These are phyloP conservation scores for Berghia stephanieae DNA, from an alignment of 1,140 invertebrate species.

Conservation along the genomic window DNA sequence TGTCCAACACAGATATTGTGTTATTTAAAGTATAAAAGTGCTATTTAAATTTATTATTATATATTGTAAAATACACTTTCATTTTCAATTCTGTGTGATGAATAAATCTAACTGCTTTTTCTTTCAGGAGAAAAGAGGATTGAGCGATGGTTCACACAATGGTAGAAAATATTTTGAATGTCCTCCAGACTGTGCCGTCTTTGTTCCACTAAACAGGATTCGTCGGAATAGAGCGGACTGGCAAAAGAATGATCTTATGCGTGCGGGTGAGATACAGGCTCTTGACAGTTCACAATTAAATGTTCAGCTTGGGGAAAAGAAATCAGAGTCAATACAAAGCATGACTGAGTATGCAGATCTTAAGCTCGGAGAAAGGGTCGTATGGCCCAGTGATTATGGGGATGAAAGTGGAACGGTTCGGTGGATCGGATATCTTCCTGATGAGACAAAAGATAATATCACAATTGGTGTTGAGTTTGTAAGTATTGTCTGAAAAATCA, in stretches of 20 bases:
- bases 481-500: constrained; percentile 52
- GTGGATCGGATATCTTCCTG: constrained; percentile 71
- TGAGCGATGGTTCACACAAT: constrained; percentile 57
- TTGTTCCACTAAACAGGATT: constrained; percentile 58
- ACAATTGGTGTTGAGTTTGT: constrained; percentile 74
- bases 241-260: constrained; percentile 20
- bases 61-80: background rate
- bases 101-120: background rate
- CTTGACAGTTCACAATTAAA: no score
- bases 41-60: background rate
- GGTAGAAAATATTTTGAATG: constrained; percentile 55
- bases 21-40: background rate
- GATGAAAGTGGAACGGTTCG: constrained; percentile 69
- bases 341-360: no score
- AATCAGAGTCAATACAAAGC: no score
- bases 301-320: no score
- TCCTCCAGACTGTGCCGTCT: constrained; percentile 52
- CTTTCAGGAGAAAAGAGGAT: constrained; percentile 43
- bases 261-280: constrained; percentile 28
- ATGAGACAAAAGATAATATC: constrained; percentile 64
- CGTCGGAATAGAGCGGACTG: constrained; percentile 36
- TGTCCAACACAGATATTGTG: background rate
- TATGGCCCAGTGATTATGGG: constrained; percentile 71
- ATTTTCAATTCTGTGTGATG: background rate
- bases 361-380: constrained; percentile 68